Base-by-base conservation (phyloP, 1,140 invertebrate species). In the Leptinotarsa lineolata region DNA sequence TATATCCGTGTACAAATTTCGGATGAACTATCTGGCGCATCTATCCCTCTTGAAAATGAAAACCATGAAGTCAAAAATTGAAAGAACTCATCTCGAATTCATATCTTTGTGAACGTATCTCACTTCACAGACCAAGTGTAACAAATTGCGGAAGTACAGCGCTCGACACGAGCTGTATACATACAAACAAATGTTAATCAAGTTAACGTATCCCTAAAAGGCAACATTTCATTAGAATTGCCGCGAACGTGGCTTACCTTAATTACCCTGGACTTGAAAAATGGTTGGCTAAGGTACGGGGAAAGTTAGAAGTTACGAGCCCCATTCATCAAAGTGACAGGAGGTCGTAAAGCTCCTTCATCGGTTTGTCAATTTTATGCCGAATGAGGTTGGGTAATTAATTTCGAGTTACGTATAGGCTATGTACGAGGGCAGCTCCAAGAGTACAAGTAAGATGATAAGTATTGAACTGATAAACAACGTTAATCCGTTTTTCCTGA, bases 201-300 rank as follows among this genome's bases (percentile, higher is more conserved):
- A 66, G 30, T 66, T 66, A 66, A 66, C 64, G 39, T 66, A 39
- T 66, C 64, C 64, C 64, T 66, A 66, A 24, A 66, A 39, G 64
- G 64, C 30, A 66, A 66, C 22, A 39, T 66, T 66, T 66, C 22
- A 66, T 66, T 66, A 66, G 39, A 66, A 39, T 30, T 16, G 64
- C 64, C 22, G 22, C 39, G 39, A 44, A 24, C 30, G 64, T 66
- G n/a, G 64, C 39, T 44, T 18, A 66, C 64, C 1, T 66, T 66
- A 66, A 66, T 66, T 66, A 39, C 22, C n/a, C 30, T 66, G 18
- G 64, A 66, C n/a, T 44, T 30, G 30, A 66, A 66, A 66, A 66
- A 66, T 66, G 22, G 30, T 15, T 13, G 16, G 12, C 22, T 39
- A 15, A 18, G 48, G 3, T 66, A 39, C 64, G 30, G 64, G 64